Evolutionary conservation across 1,140 invertebrate species (phyloP), one percentile per base, ranked within the genome.

Genomic region (Pseudomyrmex concolor): DNA sequence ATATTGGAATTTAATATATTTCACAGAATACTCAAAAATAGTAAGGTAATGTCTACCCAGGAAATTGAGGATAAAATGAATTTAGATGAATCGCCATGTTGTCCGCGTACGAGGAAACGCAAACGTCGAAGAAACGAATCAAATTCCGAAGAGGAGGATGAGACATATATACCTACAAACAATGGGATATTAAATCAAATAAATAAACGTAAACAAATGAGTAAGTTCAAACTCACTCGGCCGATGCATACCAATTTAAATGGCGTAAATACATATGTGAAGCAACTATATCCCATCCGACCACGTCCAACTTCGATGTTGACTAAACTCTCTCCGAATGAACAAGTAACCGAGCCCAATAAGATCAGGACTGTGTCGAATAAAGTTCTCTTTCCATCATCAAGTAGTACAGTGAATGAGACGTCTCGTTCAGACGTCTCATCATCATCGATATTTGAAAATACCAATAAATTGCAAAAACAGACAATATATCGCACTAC

Each of bases 51-150:
- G 86, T 60, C 73, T 0, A 15, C 83, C 4, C 83, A 90, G 4
- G 91, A 94, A 34, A 73, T 94, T 5, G 87, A 92, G 1, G 86
- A 89, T 7, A 94, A 92, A 67, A 92, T 94, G 92, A 90, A 92
- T 68, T 62, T 91, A 4, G 94, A 94, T 15, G 94, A 94, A 34
- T 83, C 92, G 3, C 88, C 87, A 0, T 94, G 94, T 83, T 94
- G 94, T 84, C 86, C 90, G 2, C 90, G 92, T 2, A 93, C 90
- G 45, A 89, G 89, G 0, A 94, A 93, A 55, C 89, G 92, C 2
- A 92, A 88, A 66, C 90, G 91, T 3, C 88, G 85, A 68, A 84
- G 85, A 81, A 88, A 78, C 0, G 85, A 86, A 0, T 93, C 93
- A 0, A 91, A 88, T 85, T 93, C 92, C 0, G 90, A 92, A 57